Evolutionary conservation across 2,797 vertebrate species (phyloP).

Genomic region (Synaphobranchus kaupii): DNA sequence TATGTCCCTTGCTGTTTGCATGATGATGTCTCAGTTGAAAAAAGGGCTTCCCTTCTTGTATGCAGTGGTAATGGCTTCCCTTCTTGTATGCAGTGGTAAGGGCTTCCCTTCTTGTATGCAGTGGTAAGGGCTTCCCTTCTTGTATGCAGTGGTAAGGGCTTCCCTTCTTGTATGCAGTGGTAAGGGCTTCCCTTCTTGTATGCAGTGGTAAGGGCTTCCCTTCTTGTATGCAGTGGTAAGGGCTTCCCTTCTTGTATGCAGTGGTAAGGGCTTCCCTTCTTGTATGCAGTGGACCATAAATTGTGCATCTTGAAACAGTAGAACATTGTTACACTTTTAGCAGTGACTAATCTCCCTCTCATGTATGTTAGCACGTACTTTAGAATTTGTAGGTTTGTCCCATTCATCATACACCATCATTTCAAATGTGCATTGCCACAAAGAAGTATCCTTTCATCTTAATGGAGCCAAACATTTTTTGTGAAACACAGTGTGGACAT

Average conservation of each 20-base stretch:
- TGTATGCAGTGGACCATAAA: constrained; percentile 52
- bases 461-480: constrained; percentile 62
- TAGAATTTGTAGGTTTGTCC: constrained; percentile 28
- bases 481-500: constrained; percentile 64
- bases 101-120: constrained; percentile 43
- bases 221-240: no score
- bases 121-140: constrained; percentile 44
- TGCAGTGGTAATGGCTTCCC: constrained; percentile 44
- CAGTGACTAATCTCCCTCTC: constrained; percentile 50
- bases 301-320: constrained; percentile 64
- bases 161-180: constrained; percentile 39
- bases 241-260: constrained; percentile 43
- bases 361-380: constrained; percentile 19
- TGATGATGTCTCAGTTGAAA: constrained; percentile 55
- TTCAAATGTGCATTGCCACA: constrained; percentile 48
- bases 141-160: no score
- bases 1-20: constrained; percentile 28
- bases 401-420: constrained; percentile 59
- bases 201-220: constrained; percentile 48
- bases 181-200: constrained; percentile 42
- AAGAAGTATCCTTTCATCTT: constrained; percentile 55
- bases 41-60: constrained; percentile 41
- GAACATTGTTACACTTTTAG: constrained; percentile 62
- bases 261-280: constrained; percentile 44
- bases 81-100: no score